Base-by-base conservation (phyloP, 2,888 invertebrate genomes). In the Linyphia triangularis region DNA sequence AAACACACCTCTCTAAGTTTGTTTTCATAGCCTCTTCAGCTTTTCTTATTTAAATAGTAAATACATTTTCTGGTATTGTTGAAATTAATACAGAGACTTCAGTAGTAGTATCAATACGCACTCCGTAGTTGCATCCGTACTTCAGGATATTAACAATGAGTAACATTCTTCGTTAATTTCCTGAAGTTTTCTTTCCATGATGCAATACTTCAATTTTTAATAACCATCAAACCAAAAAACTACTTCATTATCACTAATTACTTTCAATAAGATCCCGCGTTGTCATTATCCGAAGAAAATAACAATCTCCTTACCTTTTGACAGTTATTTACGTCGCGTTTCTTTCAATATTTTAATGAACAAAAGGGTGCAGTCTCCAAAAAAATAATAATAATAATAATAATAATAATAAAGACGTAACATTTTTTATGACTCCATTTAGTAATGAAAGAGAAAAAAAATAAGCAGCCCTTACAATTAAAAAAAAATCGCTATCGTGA, bases 161-260 rank as follows among this genome's bases (percentile, higher is more conserved):
- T n/a, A n/a, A n/a, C n/a, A n/a, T n/a, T n/a, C n/a, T n/a, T n/a
- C n/a, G n/a, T n/a, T n/a, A n/a, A n/a, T n/a, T n/a, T n/a, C n/a
- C n/a, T n/a, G n/a, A n/a, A n/a, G n/a, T n/a, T n/a, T n/a, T n/a
- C n/a, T n/a, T n/a, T n/a, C n/a, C n/a, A n/a, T n/a, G n/a, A n/a
- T n/a, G 33, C 9, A 33, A 6, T 33, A 6, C 9, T 33, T 33
- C 33, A 4, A 33, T 9, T 61, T 59, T 22, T 59, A 67, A 22
- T 37, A n/a, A 67, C 30, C 57, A 73, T 73, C 30, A 73, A 30
- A 51, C 57, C 57, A 73, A 67, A 33, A 22, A 72, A 24, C 9
- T 26, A 30, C 51, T 57, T 72, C 57, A 19, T 59, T 73, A 73
- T 59, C 30, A n/a, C 59, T 30, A 59, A 73, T 59, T 73, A 73